Conservation (phyloP, 2,888 invertebrate genomes). For the Clunio marinus region DNA sequence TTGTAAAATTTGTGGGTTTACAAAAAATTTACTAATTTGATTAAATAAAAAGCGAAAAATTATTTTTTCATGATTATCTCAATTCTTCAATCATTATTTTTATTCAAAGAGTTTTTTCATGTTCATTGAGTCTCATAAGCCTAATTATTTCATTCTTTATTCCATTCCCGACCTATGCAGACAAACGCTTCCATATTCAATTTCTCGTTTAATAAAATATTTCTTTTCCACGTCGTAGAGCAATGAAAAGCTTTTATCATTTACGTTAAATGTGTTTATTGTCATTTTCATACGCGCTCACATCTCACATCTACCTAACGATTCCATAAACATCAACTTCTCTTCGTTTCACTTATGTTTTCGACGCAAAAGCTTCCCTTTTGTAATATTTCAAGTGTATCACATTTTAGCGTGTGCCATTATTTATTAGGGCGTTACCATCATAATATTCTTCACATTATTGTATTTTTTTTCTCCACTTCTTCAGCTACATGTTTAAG, state of each 20-base stretch:
- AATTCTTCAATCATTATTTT: too few species aligned
- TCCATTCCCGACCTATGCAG: too few species aligned
- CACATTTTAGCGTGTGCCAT: conserved; percentile 21
- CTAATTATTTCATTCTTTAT: too few species aligned
- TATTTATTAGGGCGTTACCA: conserved; percentile 28
- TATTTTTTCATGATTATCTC: too few species aligned
- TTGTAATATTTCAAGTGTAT: conserved; percentile 26
- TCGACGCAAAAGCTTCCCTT: conserved; percentile 18
- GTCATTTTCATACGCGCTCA: background rate
- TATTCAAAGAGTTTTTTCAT: too few species aligned
- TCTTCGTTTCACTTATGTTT: conserved; percentile 2
- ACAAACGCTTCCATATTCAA: too few species aligned
- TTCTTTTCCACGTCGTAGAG: background rate
- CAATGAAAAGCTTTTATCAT: conserved; percentile 10
- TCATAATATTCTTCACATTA: background rate
- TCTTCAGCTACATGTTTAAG: too few species aligned
- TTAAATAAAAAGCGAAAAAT: too few species aligned
- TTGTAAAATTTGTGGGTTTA: too few species aligned
- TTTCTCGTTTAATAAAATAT: background rate
- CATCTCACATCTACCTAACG: background rate
- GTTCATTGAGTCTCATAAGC: too few species aligned
- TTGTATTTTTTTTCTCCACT: too few species aligned
- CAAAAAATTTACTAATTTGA: too few species aligned
- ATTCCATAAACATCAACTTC: background rate
- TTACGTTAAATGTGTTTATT: background rate